phyloP scores from a whole-genome alignment of 2,888 invertebrate species.

The Drosophila cognata region DNA sequence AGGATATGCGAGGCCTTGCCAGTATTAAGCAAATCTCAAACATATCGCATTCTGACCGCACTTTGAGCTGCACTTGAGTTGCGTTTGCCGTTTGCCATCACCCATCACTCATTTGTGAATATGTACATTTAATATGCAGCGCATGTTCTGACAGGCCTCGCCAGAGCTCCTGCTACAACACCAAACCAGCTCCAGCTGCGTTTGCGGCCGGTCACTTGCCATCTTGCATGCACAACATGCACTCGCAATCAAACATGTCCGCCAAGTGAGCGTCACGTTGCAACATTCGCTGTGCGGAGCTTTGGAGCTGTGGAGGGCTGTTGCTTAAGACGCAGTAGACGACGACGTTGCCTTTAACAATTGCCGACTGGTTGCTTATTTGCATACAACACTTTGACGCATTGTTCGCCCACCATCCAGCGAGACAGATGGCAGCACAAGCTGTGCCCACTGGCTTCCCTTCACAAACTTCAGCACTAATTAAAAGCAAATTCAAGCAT shows the following conservation, averaged over 20 bases:
- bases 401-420: constrained; percentile 52
- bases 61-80: constrained; percentile 38
- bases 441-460: constrained; percentile 41
- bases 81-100: constrained; percentile 7
- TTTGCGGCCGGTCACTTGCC: constrained; percentile 48
- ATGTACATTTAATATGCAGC: constrained; percentile 65
- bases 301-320: not conserved
- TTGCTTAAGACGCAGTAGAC: constrained; percentile 26
- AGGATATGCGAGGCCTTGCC: constrained; percentile 6
- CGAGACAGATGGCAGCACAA: constrained; percentile 39
- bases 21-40: constrained; percentile 35
- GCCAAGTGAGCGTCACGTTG: constrained; percentile 53
- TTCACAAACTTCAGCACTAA: constrained; percentile 54
- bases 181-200: constrained; percentile 12
- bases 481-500: constrained; percentile 72
- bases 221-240: constrained; percentile 70
- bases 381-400: constrained; percentile 73
- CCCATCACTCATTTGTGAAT: constrained; percentile 35
- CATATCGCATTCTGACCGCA: constrained; percentile 47
- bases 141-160: constrained; percentile 64
- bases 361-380: constrained; percentile 45
- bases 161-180: constrained; percentile 19
- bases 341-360: constrained; percentile 1
- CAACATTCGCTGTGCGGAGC: constrained; percentile 26
- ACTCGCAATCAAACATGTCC: constrained; percentile 74